Percentiles rank a stretch among this genome's conserved stretches.
Evolutionary conservation across 2,797 vertebrate genomes (phyloP).

Genomic region (Babyrousa celebensis): DNA sequence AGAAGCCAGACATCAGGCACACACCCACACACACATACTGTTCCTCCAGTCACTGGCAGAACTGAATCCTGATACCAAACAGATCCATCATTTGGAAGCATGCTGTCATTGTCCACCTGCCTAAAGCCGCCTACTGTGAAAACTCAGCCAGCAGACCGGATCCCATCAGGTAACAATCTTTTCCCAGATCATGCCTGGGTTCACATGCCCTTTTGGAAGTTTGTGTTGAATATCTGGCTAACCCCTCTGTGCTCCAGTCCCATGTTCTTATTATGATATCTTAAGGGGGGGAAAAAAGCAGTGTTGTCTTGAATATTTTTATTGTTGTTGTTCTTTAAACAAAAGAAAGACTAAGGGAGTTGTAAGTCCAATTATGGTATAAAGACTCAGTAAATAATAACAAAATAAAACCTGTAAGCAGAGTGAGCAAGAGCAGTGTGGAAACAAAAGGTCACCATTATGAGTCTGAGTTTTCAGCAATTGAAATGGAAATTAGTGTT

Average conservation of each 20-base stretch:
- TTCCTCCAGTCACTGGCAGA: background rate
- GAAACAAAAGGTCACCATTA: slow-evolving; percentile 12
- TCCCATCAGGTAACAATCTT: background rate
- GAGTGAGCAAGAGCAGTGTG: background rate
- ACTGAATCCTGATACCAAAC: slow-evolving; percentile 5
- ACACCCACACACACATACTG: background rate
- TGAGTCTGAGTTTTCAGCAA: background rate
- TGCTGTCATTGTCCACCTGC: background rate
- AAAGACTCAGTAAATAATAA: slow-evolving; percentile 21
- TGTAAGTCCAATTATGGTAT: background rate
- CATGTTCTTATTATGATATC: background rate
- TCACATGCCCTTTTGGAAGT: background rate
- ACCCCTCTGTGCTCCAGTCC: background rate
- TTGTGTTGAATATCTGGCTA: background rate
- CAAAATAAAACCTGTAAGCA: slow-evolving; percentile 48
- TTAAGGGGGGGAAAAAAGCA: background rate
- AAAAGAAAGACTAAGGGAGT: background rate
- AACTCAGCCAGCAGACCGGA: background rate
- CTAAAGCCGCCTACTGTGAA: background rate
- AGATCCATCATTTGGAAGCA: slow-evolving; percentile 47
- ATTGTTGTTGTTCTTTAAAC: background rate
- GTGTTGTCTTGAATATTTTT: background rate
- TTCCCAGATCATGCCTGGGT: background rate
- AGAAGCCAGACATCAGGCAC: background rate
- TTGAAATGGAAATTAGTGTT: slow-evolving; percentile 39